These are phyloP conservation scores for Aptenodytes patagonicus DNA, from an alignment of 2,113 vertebrate genomes.

Conservation along the genomic window DNA sequence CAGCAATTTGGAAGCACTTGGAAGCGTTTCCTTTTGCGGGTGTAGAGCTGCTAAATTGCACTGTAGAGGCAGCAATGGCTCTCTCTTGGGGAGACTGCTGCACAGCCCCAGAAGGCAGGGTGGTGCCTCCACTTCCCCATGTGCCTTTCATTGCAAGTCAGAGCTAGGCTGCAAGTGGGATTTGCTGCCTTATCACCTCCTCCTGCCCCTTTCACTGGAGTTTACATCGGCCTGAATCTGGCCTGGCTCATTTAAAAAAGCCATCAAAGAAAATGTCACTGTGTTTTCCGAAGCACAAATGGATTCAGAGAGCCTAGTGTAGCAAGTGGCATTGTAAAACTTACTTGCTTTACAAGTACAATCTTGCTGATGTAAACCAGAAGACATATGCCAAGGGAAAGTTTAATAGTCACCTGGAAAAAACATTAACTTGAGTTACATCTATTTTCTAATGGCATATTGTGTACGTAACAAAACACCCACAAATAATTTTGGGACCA, in stretches of 20 bases:
- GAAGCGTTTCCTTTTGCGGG: background rate
- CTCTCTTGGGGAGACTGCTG: background rate
- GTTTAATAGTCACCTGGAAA: constrained; percentile 6
- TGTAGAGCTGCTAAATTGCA: background rate
- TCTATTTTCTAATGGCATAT: constrained; percentile 11
- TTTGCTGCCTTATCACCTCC: background rate
- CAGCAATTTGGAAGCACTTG: background rate
- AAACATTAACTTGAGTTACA: background rate
- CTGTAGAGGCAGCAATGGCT: background rate
- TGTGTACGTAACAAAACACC: constrained; percentile 18
- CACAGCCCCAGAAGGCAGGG: background rate
- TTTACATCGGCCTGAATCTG: background rate
- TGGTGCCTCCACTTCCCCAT: background rate
- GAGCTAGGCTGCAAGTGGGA: background rate
- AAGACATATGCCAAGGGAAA: constrained; percentile 11
- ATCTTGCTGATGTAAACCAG: background rate
- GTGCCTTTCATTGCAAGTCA: background rate
- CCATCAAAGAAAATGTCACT: background rate
- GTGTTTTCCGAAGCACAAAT: background rate
- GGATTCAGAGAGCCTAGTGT: background rate
- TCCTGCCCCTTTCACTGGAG: background rate
- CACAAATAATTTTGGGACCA: constrained; percentile 19
- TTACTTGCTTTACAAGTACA: background rate
- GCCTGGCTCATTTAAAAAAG: background rate
- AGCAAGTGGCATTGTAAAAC: background rate